Percentiles rank a stretch among this genome's conserved stretches.
phyloP scores from a whole-genome alignment of 2,888 invertebrate species.

The Coleophora flavipennella region DNA sequence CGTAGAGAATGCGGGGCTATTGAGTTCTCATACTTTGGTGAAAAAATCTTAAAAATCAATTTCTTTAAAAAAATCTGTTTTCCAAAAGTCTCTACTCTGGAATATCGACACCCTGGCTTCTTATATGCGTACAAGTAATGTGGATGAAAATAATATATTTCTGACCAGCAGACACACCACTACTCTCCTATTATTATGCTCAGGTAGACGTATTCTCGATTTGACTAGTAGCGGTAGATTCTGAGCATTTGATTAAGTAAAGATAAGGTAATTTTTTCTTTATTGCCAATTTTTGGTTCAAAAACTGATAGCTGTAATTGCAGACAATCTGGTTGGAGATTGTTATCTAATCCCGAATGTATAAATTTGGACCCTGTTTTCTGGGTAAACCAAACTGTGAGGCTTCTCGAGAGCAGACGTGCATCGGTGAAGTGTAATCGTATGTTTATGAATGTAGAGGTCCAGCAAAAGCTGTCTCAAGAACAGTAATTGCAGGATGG shows the following conservation, averaged over 20 bases:
- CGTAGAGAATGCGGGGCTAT: not conserved
- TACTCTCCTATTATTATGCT: too few relatives aligned
- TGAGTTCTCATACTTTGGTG: conserved; percentile 15
- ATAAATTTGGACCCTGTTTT: conserved; percentile 6
- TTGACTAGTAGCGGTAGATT: conserved; percentile 15
- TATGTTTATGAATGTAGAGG: conserved; percentile 11
- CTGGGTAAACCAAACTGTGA: conserved; percentile 3
- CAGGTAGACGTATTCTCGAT: conserved; percentile 11
- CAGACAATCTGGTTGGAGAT: conserved; percentile 16
- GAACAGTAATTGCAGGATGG: conserved; percentile 15
- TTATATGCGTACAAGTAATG: too few relatives aligned
- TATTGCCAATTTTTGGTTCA: conserved; percentile 13
- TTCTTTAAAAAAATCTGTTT: not conserved
- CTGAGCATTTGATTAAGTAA: conserved; percentile 1
- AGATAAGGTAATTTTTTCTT: conserved; percentile 1
- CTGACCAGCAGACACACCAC: not conserved
- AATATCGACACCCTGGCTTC: conserved; percentile 8
- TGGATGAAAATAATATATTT: too few relatives aligned
- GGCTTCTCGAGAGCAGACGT: not conserved
- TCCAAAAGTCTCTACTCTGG: conserved; percentile 14
- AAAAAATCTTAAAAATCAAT: conserved; percentile 16
- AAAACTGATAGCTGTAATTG: conserved; percentile 14
- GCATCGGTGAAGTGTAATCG: not conserved
- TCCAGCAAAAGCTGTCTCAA: conserved; percentile 8
- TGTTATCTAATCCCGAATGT: conserved; percentile 3